Evolutionary conservation across 2,113 vertebrate genomes (phyloP).

Genomic region (Ameiurus melas): DNA sequence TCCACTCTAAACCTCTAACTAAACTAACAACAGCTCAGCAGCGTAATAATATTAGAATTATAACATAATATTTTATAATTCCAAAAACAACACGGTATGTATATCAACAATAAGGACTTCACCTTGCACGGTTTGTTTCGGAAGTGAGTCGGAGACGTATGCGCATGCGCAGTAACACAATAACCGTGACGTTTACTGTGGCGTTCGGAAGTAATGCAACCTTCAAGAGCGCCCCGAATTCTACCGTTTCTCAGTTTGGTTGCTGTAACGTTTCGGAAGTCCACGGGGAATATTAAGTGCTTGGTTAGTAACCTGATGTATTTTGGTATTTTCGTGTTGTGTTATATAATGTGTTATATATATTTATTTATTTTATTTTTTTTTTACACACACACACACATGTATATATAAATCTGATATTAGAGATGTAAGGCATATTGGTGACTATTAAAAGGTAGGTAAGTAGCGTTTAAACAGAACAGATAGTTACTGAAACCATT

Average conservation of each 20-base stretch:
- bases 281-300: background rate
- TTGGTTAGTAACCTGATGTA: background rate
- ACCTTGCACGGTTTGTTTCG: constrained; percentile 24
- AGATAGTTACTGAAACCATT: background rate
- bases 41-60: background rate
- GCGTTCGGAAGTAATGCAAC: background rate
- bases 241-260: background rate
- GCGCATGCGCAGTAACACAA: constrained; percentile 26
- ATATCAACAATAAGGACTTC: background rate
- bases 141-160: background rate
- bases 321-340: background rate
- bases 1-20: background rate
- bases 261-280: background rate
- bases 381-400: too few relatives aligned
- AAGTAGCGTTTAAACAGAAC: background rate
- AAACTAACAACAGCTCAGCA: background rate
- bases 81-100: background rate
- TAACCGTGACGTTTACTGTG: background rate
- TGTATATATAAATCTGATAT: background rate
- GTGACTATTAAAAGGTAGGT: background rate
- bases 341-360: too few relatives aligned
- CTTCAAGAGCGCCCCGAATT: background rate
- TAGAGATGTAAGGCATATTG: background rate
- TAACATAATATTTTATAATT: background rate
- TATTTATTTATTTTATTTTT: too few relatives aligned